Evolutionary conservation across 2,113 vertebrate genomes (phyloP).

Genomic region (Anser brachyrhynchus): DNA sequence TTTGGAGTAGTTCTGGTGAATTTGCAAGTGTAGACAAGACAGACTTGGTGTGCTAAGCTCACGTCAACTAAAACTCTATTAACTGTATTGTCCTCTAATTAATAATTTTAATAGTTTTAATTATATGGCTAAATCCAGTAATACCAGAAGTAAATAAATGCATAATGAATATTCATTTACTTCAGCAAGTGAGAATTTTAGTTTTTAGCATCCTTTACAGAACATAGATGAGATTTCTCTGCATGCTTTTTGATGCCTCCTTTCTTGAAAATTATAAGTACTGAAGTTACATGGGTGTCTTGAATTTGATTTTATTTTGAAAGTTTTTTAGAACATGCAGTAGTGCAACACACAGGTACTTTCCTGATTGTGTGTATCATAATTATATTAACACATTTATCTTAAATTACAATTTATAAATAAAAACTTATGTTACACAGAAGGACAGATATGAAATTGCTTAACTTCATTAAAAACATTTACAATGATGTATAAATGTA

Average conservation of each 20-base stretch:
- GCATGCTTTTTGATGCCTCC: background rate
- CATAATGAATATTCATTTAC: conserved; percentile 22
- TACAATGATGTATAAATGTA: background rate
- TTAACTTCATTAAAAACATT: background rate
- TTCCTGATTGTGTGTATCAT: background rate
- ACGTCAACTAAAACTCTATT: background rate
- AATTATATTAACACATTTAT: background rate
- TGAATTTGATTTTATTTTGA: background rate
- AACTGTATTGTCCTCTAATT: conserved; percentile 26
- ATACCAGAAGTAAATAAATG: conserved; percentile 39
- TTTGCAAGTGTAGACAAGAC: background rate
- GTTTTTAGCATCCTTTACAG: background rate
- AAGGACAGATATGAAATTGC: background rate
- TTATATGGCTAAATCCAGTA: conserved; percentile 16
- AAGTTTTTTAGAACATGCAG: background rate
- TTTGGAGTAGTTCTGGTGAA: background rate
- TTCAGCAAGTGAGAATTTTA: background rate
- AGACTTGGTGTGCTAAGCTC: conserved; percentile 19
- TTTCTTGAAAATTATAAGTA: background rate
- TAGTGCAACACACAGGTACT: background rate
- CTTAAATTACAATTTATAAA: background rate
- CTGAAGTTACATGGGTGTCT: background rate
- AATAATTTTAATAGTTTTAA: conserved; percentile 37
- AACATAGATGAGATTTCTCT: background rate
- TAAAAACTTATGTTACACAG: background rate